phyloP scores from a whole-genome alignment of 2,888 invertebrate species.

The Drosophila mulleri region DNA sequence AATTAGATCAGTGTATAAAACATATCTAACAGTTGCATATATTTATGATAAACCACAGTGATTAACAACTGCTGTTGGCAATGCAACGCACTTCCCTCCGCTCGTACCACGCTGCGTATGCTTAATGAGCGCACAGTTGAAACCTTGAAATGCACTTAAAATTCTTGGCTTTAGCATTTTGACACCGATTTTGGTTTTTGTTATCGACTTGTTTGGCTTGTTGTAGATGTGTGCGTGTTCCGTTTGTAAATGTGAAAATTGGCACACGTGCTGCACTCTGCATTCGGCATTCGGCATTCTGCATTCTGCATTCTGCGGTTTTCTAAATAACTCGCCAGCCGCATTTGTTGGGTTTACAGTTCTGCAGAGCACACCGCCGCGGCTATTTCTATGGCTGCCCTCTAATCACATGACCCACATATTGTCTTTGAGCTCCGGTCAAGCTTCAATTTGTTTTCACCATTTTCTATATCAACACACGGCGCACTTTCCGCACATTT shows the following conservation, averaged over 20 bases:
- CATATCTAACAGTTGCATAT: not conserved
- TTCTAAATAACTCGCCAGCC: slow-evolving; percentile 69
- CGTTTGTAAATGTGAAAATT: slow-evolving; percentile 46
- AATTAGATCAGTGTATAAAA: not conserved
- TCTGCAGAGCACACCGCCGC: slow-evolving; percentile 14
- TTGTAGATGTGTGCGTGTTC: slow-evolving; percentile 2
- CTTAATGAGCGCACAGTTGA: slow-evolving; percentile 27
- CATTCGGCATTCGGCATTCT: slow-evolving; percentile 72
- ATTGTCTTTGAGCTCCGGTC: slow-evolving; percentile 37
- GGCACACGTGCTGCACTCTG: slow-evolving; percentile 70
- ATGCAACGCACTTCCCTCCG: not conserved
- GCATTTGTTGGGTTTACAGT: slow-evolving; percentile 64
- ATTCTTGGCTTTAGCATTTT: slow-evolving; percentile 66
- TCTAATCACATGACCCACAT: slow-evolving; percentile 47
- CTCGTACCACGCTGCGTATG: slow-evolving; percentile 58
- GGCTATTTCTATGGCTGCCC: slow-evolving; percentile 69
- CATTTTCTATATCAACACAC: slow-evolving; percentile 27
- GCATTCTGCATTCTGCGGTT: slow-evolving; percentile 74
- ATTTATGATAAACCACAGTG: not conserved
- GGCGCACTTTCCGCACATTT: slow-evolving; percentile 22
- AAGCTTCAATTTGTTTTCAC: slow-evolving; percentile 32
- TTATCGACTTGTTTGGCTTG: slow-evolving; percentile 52
- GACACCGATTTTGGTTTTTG: slow-evolving; percentile 77
- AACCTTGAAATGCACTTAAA: slow-evolving; percentile 76
- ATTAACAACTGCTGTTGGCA: not conserved